A percentile compares a stretch with the other conserved stretches of the same genome.
phyloP scores from a whole-genome alignment of 2,888 invertebrate genomes.

The Nephrotoma guestfalica region DNA sequence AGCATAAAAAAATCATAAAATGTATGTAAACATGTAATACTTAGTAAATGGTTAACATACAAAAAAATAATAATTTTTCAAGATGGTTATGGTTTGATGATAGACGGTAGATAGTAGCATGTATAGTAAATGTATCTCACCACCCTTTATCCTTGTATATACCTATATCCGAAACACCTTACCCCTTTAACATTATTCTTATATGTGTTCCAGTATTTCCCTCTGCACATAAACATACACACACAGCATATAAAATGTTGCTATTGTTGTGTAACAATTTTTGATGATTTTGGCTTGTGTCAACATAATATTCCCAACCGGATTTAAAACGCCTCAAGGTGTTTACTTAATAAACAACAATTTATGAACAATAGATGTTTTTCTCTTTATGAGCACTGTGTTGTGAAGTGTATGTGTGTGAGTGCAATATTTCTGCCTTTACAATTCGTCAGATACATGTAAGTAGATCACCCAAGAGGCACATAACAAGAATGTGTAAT shows the following conservation, averaged over 20 bases:
- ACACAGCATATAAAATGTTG: background rate
- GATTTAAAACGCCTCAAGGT: conserved; percentile 16
- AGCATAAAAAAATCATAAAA: background rate
- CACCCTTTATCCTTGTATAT: background rate
- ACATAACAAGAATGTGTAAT: background rate
- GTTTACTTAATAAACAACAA: conserved; percentile 11
- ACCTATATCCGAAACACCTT: background rate
- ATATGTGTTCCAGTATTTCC: background rate
- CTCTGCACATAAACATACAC: background rate
- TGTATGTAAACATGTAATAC: background rate
- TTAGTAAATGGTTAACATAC: background rate
- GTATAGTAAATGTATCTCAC: background rate
- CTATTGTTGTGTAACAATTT: background rate
- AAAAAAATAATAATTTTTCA: background rate
- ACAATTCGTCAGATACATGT: background rate
- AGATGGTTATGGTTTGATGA: background rate
- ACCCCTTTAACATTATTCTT: background rate
- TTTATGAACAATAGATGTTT: background rate
- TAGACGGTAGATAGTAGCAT: background rate
- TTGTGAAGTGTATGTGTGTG: background rate
- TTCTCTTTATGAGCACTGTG: background rate
- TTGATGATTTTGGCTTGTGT: conserved; percentile 12
- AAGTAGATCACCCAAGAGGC: background rate
- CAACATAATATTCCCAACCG: conserved; percentile 17
- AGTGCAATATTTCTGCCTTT: background rate